Evolutionary conservation across 1,140 invertebrate genomes (phyloP).

Genomic region (Diorhabda carinulata): DNA sequence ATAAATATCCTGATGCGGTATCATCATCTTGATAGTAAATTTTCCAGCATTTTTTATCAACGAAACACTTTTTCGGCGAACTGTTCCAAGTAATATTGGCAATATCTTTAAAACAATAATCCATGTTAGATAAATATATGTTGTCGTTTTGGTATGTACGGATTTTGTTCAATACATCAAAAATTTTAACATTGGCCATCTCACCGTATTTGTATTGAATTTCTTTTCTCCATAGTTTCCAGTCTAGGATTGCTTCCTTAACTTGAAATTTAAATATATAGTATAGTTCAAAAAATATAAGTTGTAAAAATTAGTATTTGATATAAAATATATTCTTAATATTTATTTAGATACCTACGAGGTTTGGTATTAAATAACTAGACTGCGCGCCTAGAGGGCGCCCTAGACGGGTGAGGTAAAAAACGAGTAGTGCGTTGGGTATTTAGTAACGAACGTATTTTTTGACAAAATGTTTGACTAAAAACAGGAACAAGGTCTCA

Average conservation of each 20-base stretch:
- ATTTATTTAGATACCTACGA: background rate
- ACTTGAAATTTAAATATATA: no score
- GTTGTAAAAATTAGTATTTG: background rate
- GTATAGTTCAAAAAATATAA: background rate
- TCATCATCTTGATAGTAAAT: conserved; percentile 17
- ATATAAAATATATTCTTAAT: background rate
- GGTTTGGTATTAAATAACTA: background rate
- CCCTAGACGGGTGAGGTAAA: no score
- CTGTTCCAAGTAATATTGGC: conserved; percentile 20
- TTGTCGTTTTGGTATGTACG: background rate
- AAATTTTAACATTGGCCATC: conserved; percentile 10
- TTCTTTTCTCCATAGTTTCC: conserved; percentile 25
- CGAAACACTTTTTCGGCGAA: conserved; percentile 15
- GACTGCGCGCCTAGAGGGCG: background rate
- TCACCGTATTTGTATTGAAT: conserved; percentile 23
- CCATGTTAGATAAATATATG: conserved; percentile 12
- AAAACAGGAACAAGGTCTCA: no score
- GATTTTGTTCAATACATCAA: conserved; percentile 7
- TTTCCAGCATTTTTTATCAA: conserved; percentile 8
- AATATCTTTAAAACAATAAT: conserved; percentile 25
- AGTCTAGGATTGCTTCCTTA: conserved; percentile 14
- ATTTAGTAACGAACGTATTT: background rate
- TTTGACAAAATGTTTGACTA: no score
- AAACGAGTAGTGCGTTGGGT: background rate
- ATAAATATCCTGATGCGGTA: conserved; percentile 18